Percentiles rank a stretch among this genome's conserved stretches.
Conservation (phyloP, 2,888 invertebrate species). For the Thelaira solivaga region DNA sequence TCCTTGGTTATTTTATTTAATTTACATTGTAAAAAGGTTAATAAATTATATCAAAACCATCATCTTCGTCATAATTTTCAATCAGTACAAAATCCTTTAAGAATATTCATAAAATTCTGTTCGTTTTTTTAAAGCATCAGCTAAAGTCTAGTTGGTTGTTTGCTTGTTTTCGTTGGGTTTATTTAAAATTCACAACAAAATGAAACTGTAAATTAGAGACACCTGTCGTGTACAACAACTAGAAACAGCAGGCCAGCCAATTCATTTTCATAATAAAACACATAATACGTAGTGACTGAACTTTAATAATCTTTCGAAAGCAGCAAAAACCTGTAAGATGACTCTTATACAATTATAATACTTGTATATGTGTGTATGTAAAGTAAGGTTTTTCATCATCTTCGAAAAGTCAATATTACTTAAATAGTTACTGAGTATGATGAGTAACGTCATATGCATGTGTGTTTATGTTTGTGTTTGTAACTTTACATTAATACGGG, state of each 20-base stretch:
- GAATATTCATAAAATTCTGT: neutral
- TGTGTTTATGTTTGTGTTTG: neutral
- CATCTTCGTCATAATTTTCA: slow-evolving; percentile 7
- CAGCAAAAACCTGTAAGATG: neutral
- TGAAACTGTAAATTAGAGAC: slow-evolving; percentile 59
- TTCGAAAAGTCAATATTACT: slow-evolving; percentile 12
- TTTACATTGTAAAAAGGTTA: slow-evolving; percentile 2
- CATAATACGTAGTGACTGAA: slow-evolving; percentile 6
- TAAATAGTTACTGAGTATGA: neutral
- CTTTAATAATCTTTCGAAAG: slow-evolving; percentile 2
- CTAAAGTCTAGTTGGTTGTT: slow-evolving; percentile 3
- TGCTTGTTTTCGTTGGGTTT: no score
- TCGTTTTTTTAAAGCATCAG: neutral
- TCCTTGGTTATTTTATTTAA: neutral
- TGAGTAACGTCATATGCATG: neutral
- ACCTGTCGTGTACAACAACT: slow-evolving; percentile 42
- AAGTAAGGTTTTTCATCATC: no score
- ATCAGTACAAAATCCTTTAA: neutral
- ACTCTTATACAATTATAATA: neutral
- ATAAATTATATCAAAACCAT: slow-evolving; percentile 8
- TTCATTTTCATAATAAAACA: neutral
- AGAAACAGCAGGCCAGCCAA: slow-evolving; percentile 4
- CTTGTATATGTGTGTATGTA: no score
- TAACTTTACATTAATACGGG: neutral
- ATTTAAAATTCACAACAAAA: slow-evolving; percentile 50